Evolutionary conservation across 2,797 vertebrate genomes (phyloP).

Genomic region (Sebastes dallii): DNA sequence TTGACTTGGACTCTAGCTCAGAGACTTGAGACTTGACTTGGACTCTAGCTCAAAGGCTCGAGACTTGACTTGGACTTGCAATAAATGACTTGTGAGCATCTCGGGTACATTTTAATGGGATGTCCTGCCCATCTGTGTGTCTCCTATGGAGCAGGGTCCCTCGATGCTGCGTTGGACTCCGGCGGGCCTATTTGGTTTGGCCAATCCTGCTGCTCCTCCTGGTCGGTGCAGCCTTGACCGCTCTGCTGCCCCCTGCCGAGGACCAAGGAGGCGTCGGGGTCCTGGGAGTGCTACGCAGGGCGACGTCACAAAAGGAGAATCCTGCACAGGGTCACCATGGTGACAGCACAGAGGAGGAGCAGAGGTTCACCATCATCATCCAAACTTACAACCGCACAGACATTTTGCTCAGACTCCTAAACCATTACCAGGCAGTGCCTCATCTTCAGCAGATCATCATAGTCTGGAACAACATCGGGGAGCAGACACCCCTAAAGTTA

Average conservation of each 20-base stretch:
- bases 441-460: slow-evolving; percentile 89
- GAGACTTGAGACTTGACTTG: too few species aligned
- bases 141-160: slow-evolving; percentile 43
- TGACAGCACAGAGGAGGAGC: slow-evolving; percentile 29
- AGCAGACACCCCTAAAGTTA: slow-evolving; percentile 84
- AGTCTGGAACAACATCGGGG: slow-evolving; percentile 93
- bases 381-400: slow-evolving; percentile 96
- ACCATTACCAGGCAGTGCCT: slow-evolving; percentile 93
- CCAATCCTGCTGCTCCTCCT: slow-evolving; percentile 75
- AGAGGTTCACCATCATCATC: slow-evolving; percentile 91
- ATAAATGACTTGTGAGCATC: too few species aligned
- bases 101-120: neutral
- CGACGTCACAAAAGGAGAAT: neutral
- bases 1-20: too few species aligned
- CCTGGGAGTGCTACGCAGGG: slow-evolving; percentile 66
- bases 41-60: too few species aligned
- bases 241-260: slow-evolving; percentile 74
- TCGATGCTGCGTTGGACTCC: slow-evolving; percentile 41
- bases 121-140: neutral
- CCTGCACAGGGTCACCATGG: neutral
- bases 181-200: slow-evolving; percentile 57
- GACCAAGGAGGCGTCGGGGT: slow-evolving; percentile 34
- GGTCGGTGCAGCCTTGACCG: slow-evolving; percentile 72
- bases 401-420: slow-evolving; percentile 90
- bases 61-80: too few species aligned